Conservation (phyloP, 2,888 invertebrate species). For the Drosophila buzzatii region DNA sequence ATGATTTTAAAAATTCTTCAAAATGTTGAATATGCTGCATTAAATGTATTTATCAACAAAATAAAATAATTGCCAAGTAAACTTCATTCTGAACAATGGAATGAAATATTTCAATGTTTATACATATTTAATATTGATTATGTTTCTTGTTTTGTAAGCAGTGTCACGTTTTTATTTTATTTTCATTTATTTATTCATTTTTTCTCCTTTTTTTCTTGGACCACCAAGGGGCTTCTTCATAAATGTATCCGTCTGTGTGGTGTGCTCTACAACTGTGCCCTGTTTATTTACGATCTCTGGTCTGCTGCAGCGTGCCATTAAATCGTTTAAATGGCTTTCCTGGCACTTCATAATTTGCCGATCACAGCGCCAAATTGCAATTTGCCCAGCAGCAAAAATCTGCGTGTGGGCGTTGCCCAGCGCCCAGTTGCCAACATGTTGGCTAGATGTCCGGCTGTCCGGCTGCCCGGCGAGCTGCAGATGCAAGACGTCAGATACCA, state of each 20-base stretch:
- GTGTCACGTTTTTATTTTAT: slow-evolving; percentile 13
- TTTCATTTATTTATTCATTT: neutral
- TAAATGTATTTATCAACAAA: too few relatives aligned
- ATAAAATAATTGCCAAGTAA: too few relatives aligned
- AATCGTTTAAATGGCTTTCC: slow-evolving; percentile 79
- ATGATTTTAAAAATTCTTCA: too few relatives aligned
- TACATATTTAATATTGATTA: too few relatives aligned
- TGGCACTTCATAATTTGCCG: slow-evolving; percentile 81
- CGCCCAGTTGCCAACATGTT: slow-evolving; percentile 56
- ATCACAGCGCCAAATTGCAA: slow-evolving; percentile 75
- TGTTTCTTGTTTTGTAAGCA: slow-evolving; percentile 5
- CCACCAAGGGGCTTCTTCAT: slow-evolving; percentile 37
- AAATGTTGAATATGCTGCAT: too few relatives aligned
- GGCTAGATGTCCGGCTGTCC: slow-evolving; percentile 48
- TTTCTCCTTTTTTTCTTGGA: slow-evolving; percentile 5
- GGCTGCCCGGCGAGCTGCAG: slow-evolving; percentile 46
- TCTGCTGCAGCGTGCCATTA: slow-evolving; percentile 69
- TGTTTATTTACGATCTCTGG: slow-evolving; percentile 76
- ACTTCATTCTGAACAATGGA: too few relatives aligned
- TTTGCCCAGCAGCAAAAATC: slow-evolving; percentile 56
- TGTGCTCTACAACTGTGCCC: slow-evolving; percentile 45
- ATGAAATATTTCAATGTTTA: too few relatives aligned
- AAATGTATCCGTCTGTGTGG: slow-evolving; percentile 5
- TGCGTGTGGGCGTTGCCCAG: slow-evolving; percentile 78
- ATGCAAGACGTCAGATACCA: slow-evolving; percentile 31